Conservation (phyloP, 1,140 invertebrate genomes). For the Drosophila bifasciata region DNA sequence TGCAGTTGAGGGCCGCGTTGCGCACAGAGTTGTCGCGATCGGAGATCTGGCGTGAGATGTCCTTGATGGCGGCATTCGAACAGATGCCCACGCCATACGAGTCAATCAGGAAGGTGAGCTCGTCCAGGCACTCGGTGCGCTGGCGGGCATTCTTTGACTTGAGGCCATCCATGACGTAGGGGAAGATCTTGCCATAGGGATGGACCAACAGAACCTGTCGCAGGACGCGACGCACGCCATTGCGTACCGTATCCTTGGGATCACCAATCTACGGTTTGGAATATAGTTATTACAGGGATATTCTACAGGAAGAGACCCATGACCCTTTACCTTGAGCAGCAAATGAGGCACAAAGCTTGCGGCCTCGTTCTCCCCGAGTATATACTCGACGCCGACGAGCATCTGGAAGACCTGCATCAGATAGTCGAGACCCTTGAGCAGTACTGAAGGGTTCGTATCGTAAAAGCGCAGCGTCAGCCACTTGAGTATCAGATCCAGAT, state of each 20-base stretch:
- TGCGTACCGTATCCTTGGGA: constrained; percentile 96
- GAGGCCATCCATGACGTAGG: constrained; percentile 96
- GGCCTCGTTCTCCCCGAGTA: constrained; percentile 95
- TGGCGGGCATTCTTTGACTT: constrained; percentile 98
- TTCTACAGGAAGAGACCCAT: too few relatives aligned
- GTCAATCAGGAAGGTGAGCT: constrained; percentile 94
- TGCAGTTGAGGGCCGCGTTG: constrained; percentile 97
- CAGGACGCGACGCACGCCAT: constrained; percentile 93
- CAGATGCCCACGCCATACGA: constrained; percentile 94
- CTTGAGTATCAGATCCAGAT: constrained; percentile 97
- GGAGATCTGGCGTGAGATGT: constrained; percentile 96
- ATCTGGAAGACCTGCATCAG: constrained; percentile 92
- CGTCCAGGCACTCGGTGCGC: constrained; percentile 97
- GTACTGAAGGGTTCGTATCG: constrained; percentile 98
- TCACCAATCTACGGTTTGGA: constrained; percentile 93
- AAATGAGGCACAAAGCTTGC: constrained; percentile 97
- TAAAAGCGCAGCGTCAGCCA: constrained; percentile 98
- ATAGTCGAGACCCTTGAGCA: constrained; percentile 97
- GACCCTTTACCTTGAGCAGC: constrained; percentile 91
- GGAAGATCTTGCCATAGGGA: constrained; percentile 95
- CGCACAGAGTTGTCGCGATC: constrained; percentile 98
- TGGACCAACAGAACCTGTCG: constrained; percentile 94
- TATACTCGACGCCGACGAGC: constrained; percentile 92
- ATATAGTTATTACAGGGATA: constrained; percentile 6
- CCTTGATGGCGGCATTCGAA: constrained; percentile 92